phyloP scores from a whole-genome alignment of 2,888 invertebrate genomes.

The Cantharis flavilabris region DNA sequence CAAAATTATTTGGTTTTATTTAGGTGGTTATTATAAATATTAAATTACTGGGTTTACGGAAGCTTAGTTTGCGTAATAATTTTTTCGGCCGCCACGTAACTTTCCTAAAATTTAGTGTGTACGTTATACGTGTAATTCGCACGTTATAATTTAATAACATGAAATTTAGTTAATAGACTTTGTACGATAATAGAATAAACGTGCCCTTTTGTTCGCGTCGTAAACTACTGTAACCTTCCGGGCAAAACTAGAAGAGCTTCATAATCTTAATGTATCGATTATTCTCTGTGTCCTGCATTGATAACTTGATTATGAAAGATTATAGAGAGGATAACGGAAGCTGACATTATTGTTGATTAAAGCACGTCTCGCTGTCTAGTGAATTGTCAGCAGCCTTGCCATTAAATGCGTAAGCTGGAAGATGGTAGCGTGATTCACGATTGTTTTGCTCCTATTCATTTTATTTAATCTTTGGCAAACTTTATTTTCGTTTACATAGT shows the following conservation, averaged over 20 bases:
- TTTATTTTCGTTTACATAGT: constrained; percentile 11
- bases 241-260: constrained; percentile 4
- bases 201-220: background rate
- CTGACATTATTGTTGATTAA: constrained; percentile 39
- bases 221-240: constrained; percentile 13
- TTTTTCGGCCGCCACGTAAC: background rate
- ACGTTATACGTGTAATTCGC: background rate
- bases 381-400: constrained; percentile 23
- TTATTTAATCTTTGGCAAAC: background rate
- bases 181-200: constrained; percentile 5
- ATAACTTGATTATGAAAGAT: constrained; percentile 40
- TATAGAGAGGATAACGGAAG: constrained; percentile 38
- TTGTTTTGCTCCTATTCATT: constrained; percentile 15
- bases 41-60: background rate
- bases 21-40: background rate
- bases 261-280: constrained; percentile 15
- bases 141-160: constrained; percentile 11
- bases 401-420: constrained; percentile 24
- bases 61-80: background rate
- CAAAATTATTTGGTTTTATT: background rate
- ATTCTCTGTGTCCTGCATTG: constrained; percentile 30
- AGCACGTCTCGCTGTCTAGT: constrained; percentile 30
- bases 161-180: constrained; percentile 17
- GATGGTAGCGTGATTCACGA: constrained; percentile 16
- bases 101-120: background rate